Evolutionary conservation across 2,888 invertebrate species (phyloP).

Genomic region (Lamellibrachia columna): DNA sequence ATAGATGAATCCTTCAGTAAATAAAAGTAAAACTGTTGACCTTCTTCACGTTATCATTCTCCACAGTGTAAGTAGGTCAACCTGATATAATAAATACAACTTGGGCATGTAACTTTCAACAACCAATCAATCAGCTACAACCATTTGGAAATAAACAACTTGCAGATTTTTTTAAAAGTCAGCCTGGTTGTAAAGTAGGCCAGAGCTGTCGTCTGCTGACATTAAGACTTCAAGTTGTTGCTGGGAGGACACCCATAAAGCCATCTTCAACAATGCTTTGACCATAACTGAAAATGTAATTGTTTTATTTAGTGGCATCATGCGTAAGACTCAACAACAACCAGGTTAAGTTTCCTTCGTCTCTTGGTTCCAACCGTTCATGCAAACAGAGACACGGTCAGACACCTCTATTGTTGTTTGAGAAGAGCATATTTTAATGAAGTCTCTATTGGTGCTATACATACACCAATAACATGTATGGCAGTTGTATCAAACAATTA

Average conservation of each 20-base stretch:
- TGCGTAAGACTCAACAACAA: neutral
- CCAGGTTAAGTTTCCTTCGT: neutral
- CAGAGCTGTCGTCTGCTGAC: neutral
- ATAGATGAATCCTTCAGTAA: neutral
- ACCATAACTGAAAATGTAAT: neutral
- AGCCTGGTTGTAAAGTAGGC: neutral
- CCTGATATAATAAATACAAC: conserved; percentile 9
- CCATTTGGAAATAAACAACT: conserved; percentile 4
- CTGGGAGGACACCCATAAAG: neutral
- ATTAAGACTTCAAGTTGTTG: neutral
- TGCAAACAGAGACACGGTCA: neutral
- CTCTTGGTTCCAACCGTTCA: neutral
- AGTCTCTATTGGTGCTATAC: too few relatives aligned
- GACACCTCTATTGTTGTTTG: too few relatives aligned
- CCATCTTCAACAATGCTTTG: neutral
- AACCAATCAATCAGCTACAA: neutral
- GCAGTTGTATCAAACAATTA: too few relatives aligned
- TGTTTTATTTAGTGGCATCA: neutral
- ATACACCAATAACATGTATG: too few relatives aligned
- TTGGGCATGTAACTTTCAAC: conserved; percentile 5
- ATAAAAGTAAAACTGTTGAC: neutral
- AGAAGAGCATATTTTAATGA: too few relatives aligned
- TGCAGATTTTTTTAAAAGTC: neutral
- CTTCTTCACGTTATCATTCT: neutral
- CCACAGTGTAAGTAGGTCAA: neutral